Evolutionary conservation across 2,113 vertebrate species (phyloP), one percentile per base, ranked within the genome.

Genomic region (Varanus salvator): DNA sequence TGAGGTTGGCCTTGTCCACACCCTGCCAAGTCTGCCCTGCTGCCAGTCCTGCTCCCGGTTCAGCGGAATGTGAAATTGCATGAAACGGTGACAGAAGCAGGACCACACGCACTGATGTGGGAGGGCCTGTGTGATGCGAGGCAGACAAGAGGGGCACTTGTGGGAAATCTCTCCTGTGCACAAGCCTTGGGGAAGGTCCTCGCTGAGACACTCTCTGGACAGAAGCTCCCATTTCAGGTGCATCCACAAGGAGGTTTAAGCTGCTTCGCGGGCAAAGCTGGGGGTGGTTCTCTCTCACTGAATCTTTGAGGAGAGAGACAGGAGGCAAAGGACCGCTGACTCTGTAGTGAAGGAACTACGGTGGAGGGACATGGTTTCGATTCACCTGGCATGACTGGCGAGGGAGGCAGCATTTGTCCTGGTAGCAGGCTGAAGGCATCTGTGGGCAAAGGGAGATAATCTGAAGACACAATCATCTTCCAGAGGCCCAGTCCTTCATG

Each of bases 1-100:
- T 85, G 54, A 19, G 3, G 85, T 50, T 78, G 82, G 80, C 88
- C 91, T 86, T 68, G 44, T 83, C 78, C 69, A 48, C 19, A 77
- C 88, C 81, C 50, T 81, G 44, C 27, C 8, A 1, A 21, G 75
- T 72, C 92, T 83, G 66, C 34, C 31, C 69, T 72, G 3, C 50
- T 0, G 0, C 12, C 25, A 66, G 14, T 86, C 71, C 85, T 80
- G 68, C 66, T 94, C 6, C 69, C 87, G 85, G 31, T 91, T 66
- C 92, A 92, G 50, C 88, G 87, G 92, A 75, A 94, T 93, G 91
- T 91, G 90, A 93, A 94, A 92, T 90, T 93, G 89, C 89, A 85
- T 86, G 60, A 80, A 80, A 86, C 54, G 76, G 87, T 90, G 80
- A 80, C 29, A 57, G n/a, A 54, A 80, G 25, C 19, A 88, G 44